These are phyloP conservation scores for Creontiades dilutus DNA, from an alignment of 2,888 invertebrate species.

Conservation along the genomic window DNA sequence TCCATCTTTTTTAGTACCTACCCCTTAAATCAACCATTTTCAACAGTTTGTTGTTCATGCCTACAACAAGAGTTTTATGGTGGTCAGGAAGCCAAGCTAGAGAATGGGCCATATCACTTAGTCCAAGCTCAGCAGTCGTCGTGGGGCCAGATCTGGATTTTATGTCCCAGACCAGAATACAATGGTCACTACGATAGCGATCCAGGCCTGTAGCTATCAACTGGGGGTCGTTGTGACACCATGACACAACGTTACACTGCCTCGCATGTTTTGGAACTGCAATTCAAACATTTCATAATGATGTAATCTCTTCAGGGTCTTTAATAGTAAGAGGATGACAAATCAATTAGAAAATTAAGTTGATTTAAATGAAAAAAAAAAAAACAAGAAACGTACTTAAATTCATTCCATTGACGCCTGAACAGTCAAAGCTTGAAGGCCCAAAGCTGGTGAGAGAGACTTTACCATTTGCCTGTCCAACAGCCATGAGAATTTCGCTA, in stretches of 20 bases:
- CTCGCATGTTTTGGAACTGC: conserved; percentile 90
- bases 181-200: conserved; percentile 92
- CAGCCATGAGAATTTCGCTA: conserved; percentile 89
- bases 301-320: too few species aligned
- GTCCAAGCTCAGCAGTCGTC: conserved; percentile 87
- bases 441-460: conserved; percentile 89
- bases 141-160: conserved; percentile 79
- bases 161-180: conserved; percentile 94
- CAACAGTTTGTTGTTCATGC: conserved; percentile 92
- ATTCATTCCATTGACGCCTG: conserved; percentile 87
- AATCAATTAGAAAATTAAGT: too few species aligned
- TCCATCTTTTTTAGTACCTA: conserved; percentile 77
- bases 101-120: conserved; percentile 91
- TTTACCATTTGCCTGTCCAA: conserved; percentile 94
- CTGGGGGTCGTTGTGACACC: conserved; percentile 91
- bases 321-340: too few species aligned
- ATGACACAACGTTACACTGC: conserved; percentile 91
- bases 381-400: conserved; percentile 81
- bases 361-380: not conserved
- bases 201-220: conserved; percentile 93
- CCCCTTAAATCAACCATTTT: conserved; percentile 94
- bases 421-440: conserved; percentile 84
- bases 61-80: conserved; percentile 89
- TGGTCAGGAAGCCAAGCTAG: conserved; percentile 90
- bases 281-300: conserved; percentile 74